phyloP scores from a whole-genome alignment of 2,888 invertebrate species.

The Xestia ashworthii region DNA sequence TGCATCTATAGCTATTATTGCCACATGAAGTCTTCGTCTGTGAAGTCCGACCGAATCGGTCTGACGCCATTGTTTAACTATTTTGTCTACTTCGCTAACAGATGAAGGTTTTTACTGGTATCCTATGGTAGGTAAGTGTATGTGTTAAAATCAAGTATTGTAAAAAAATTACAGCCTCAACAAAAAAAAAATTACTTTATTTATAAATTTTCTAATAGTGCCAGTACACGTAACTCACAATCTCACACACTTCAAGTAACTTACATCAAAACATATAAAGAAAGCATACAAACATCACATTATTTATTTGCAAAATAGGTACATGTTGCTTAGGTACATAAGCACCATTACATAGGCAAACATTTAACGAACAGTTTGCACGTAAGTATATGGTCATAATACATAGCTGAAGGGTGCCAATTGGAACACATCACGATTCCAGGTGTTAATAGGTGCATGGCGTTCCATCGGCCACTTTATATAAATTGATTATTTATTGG shows the following conservation, averaged over 20 bases:
- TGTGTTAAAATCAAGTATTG: not conserved
- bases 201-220: not conserved
- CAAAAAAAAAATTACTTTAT: not conserved
- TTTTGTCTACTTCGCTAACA: no score
- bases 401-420: slow-evolving; percentile 73
- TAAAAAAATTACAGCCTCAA: not conserved
- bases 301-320: slow-evolving; percentile 35
- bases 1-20: no score
- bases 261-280: slow-evolving; percentile 6
- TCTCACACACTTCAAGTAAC: not conserved
- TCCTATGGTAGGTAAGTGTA: no score
- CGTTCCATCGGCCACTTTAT: slow-evolving; percentile 52
- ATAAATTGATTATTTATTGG: slow-evolving; percentile 19
- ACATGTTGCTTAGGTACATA: slow-evolving; percentile 22
- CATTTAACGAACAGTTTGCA: slow-evolving; percentile 50
- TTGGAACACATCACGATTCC: slow-evolving; percentile 84
- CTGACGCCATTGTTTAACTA: no score
- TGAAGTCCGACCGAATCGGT: no score
- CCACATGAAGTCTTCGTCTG: no score
- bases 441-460: slow-evolving; percentile 77
- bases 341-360: slow-evolving; percentile 50
- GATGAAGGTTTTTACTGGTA: no score
- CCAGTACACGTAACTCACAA: not conserved
- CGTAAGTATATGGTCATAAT: slow-evolving; percentile 14
- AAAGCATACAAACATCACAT: slow-evolving; percentile 36